These are phyloP conservation scores for Chauna torquata DNA, from an alignment of 2,113 vertebrate species.

Conservation along the genomic window DNA sequence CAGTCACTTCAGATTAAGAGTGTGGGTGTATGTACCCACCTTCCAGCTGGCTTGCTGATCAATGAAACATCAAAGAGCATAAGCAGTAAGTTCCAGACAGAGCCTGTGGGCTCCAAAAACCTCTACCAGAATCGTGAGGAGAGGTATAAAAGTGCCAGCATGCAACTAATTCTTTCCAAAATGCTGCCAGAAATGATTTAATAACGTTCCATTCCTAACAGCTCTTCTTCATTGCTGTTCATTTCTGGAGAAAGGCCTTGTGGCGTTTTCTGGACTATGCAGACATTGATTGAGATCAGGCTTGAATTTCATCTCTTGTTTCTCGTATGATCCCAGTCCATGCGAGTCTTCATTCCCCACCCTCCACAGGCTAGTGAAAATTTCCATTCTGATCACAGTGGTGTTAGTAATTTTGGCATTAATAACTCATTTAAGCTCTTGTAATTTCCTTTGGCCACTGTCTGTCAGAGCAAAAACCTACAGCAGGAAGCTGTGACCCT, in stretches of 20 bases:
- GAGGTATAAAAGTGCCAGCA: constrained; percentile 18
- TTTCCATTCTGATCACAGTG: background rate
- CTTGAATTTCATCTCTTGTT: constrained; percentile 32
- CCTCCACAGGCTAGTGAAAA: background rate
- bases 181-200: constrained; percentile 47
- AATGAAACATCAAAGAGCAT: background rate
- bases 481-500: background rate
- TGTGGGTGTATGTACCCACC: background rate
- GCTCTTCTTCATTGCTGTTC: background rate
- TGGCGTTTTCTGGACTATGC: background rate
- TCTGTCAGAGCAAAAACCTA: background rate
- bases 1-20: background rate
- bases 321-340: background rate
- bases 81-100: background rate
- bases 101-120: background rate
- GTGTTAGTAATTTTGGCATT: background rate
- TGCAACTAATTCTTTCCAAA: constrained; percentile 51
- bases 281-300: background rate
- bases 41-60: constrained; percentile 20
- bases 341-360: background rate
- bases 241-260: constrained; percentile 31
- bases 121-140: background rate
- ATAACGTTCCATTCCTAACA: background rate
- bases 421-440: background rate
- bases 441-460: constrained; percentile 27